phyloP scores from a whole-genome alignment of 2,113 vertebrate species.

The Neoarius graeffei region DNA sequence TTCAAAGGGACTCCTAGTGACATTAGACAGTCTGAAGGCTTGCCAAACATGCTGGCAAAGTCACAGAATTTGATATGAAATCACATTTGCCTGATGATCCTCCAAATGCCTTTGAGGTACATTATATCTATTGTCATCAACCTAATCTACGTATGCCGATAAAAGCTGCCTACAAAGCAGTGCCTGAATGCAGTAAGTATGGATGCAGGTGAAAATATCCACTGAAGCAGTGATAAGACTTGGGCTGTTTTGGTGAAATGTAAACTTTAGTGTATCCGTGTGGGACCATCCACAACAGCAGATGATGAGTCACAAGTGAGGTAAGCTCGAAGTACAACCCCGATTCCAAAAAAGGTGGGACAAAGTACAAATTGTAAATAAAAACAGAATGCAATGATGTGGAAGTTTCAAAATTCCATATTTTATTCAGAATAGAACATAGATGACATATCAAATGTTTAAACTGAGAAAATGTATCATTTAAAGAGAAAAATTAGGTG shows the following conservation, averaged over 20 bases:
- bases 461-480: too few species aligned
- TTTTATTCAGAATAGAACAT: too few species aligned
- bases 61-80: conserved; percentile 42
- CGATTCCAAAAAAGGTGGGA: too few species aligned
- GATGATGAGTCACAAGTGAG: not conserved
- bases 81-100: conserved; percentile 42
- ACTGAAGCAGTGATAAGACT: not conserved
- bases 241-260: not conserved
- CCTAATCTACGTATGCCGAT: not conserved
- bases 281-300: not conserved
- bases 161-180: not conserved
- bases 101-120: conserved; percentile 34
- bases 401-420: too few species aligned
- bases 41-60: conserved; percentile 45
- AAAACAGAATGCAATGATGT: too few species aligned
- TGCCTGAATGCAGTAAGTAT: not conserved
- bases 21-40: conserved; percentile 13
- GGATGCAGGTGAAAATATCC: not conserved
- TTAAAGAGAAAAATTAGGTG: too few species aligned
- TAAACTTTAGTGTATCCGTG: not conserved
- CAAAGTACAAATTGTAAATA: too few species aligned
- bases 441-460: too few species aligned
- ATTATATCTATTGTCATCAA: not conserved
- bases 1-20: conserved; percentile 4
- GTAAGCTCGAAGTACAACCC: not conserved